Conservation (phyloP, 1,140 invertebrate species). For the Trichoplusia ni region DNA sequence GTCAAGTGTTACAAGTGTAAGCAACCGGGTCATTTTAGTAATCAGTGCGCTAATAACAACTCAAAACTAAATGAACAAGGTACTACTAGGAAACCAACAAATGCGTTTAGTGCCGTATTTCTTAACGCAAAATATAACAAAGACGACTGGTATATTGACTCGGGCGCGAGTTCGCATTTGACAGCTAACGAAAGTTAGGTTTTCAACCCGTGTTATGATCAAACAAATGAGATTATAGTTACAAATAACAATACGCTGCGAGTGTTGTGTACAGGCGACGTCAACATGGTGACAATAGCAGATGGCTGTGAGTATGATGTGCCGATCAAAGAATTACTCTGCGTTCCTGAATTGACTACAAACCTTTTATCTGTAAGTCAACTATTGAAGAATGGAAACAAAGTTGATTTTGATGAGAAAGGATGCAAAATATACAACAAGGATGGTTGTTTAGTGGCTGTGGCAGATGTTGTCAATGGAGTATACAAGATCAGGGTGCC, state of each 20-base stretch:
- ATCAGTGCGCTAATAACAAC: neutral
- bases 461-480: neutral
- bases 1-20: neutral
- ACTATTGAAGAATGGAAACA: slow-evolving; percentile 11
- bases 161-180: slow-evolving; percentile 3
- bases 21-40: neutral
- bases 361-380: slow-evolving; percentile 17
- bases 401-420: neutral
- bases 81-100: neutral
- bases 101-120: slow-evolving; percentile 11
- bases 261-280: slow-evolving; percentile 8
- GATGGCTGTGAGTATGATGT: neutral
- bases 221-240: slow-evolving; percentile 12
- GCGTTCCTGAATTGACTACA: slow-evolving; percentile 3
- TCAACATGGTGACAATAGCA: neutral
- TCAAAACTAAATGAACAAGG: neutral
- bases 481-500: neutral
- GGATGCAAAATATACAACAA: slow-evolving; percentile 8
- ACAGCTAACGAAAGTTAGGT: slow-evolving; percentile 1
- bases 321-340: neutral
- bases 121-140: neutral
- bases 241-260: neutral
- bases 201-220: neutral
- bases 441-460: neutral
- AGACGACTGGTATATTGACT: slow-evolving; percentile 18